A percentile compares a stretch with the other conserved stretches of the same genome.
Conservation (phyloP, 1,140 invertebrate genomes). For the Anastatus disparis region DNA sequence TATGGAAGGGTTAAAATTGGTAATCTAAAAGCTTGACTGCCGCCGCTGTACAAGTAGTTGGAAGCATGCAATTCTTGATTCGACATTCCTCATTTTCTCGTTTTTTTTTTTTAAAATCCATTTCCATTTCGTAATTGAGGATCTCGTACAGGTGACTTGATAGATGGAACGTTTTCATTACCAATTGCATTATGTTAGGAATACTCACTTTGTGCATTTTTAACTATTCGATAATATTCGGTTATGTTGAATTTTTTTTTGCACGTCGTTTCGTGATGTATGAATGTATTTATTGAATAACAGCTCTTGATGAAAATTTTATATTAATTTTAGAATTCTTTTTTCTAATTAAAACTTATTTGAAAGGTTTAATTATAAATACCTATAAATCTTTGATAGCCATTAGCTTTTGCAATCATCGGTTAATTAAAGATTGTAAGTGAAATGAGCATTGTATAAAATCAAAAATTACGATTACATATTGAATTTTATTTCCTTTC, state of each 20-base stretch:
- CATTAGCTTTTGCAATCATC: not conserved
- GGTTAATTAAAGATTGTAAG: too few species aligned
- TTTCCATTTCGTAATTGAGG: constrained; percentile 15
- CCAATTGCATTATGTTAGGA: not conserved
- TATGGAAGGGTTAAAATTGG: not conserved
- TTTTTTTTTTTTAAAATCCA: not conserved
- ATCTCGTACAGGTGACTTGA: not conserved
- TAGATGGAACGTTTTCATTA: not conserved
- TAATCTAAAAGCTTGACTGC: not conserved
- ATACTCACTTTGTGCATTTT: not conserved
- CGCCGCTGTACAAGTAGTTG: too few species aligned
- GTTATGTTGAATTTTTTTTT: constrained; percentile 2
- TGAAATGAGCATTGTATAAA: too few species aligned
- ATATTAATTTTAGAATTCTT: too few species aligned
- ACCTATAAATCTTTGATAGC: too few species aligned
- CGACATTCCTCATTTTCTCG: too few species aligned
- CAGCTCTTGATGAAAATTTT: too few species aligned
- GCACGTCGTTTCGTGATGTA: not conserved
- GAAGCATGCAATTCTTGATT: not conserved
- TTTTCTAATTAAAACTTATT: too few species aligned
- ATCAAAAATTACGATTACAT: too few species aligned
- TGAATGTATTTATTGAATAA: too few species aligned
- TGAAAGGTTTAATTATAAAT: too few species aligned
- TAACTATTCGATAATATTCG: not conserved
- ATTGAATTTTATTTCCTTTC: not conserved